These are phyloP conservation scores for Ibycter americanus DNA, from an alignment of 2,797 vertebrate genomes.

Conservation along the genomic window DNA sequence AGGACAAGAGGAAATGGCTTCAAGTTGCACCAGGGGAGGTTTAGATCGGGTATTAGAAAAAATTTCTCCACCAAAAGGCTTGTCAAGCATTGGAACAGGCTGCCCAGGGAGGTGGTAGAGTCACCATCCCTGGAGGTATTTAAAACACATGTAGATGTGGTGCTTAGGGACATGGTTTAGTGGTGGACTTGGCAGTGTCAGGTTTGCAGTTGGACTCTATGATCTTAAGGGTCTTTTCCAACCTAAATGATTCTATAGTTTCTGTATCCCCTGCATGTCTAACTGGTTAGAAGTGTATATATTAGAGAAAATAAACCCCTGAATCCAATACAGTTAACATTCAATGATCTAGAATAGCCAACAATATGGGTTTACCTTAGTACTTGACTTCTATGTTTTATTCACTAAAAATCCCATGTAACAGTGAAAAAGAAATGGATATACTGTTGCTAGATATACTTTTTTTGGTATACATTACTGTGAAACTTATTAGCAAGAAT, in stretches of 20 bases:
- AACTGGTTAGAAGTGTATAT: neutral
- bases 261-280: neutral
- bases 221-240: neutral
- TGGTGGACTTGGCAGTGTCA: too few relatives aligned
- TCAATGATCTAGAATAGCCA: neutral
- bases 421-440: neutral
- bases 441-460: neutral
- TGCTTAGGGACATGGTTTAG: too few relatives aligned
- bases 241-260: neutral
- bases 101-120: too few relatives aligned
- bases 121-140: too few relatives aligned
- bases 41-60: too few relatives aligned
- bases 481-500: neutral
- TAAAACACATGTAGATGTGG: too few relatives aligned
- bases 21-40: too few relatives aligned
- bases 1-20: too few relatives aligned
- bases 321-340: neutral
- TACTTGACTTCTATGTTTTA: neutral
- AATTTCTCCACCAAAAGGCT: too few relatives aligned
- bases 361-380: neutral
- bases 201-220: too few relatives aligned
- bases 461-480: neutral
- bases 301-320: neutral
- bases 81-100: too few relatives aligned
- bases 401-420: neutral